A percentile compares a stretch with the other conserved stretches of the same genome.
Evolutionary conservation across 2,888 invertebrate species (phyloP).

Genomic region (Toxonevra muliebris): DNA sequence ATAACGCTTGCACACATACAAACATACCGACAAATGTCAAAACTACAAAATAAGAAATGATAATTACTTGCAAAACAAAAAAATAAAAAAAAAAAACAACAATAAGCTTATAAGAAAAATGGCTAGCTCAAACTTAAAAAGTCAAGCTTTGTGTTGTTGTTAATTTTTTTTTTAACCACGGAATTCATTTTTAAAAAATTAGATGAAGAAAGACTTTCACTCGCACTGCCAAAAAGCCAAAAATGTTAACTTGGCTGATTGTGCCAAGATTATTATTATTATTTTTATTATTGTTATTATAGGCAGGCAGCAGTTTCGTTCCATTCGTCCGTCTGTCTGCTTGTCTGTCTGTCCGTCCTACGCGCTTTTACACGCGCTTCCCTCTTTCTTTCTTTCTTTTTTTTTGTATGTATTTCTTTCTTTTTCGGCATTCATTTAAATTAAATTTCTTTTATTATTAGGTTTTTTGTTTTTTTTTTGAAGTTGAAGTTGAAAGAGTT

Average conservation of each 20-base stretch:
- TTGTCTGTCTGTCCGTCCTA: slow-evolving; percentile 9
- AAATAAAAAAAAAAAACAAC: no score
- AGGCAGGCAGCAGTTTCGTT: slow-evolving; percentile 4
- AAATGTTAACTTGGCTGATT: neutral
- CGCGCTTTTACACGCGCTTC: no score
- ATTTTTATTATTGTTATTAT: neutral
- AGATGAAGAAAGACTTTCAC: slow-evolving; percentile 25
- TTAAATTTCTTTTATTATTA: no score
- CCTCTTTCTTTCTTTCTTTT: no score
- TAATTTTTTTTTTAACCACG: slow-evolving; percentile 9
- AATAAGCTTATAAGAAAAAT: neutral
- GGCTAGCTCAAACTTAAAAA: neutral
- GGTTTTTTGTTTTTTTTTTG: no score
- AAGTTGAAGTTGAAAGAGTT: no score
- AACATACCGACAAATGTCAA: no score
- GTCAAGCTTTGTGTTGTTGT: neutral
- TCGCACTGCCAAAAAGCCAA: slow-evolving; percentile 19
- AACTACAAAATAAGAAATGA: neutral
- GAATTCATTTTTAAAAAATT: slow-evolving; percentile 1
- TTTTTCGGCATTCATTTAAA: no score
- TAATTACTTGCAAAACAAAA: neutral
- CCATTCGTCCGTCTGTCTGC: slow-evolving; percentile 8
- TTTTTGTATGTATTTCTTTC: no score
- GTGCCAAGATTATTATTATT: no score
- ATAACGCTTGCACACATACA: no score